Conservation (phyloP, 2,888 invertebrate genomes). For the Cristatella mucedo region DNA sequence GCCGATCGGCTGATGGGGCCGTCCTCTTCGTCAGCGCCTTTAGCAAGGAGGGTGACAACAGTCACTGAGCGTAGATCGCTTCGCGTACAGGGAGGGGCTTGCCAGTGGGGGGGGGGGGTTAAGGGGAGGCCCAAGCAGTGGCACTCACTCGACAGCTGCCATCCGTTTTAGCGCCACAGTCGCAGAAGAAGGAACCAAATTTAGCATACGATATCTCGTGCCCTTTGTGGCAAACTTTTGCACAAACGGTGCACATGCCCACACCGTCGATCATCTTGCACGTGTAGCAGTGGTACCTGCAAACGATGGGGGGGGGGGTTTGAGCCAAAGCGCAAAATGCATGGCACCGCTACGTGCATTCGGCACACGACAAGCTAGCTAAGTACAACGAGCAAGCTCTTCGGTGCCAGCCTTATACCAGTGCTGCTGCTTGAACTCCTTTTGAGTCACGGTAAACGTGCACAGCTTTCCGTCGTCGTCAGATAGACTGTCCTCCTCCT, state of each 20-base stretch:
- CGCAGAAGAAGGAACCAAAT: conserved; percentile 96
- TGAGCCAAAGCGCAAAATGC: too few species aligned
- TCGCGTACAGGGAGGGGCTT: too few species aligned
- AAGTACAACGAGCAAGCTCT: too few species aligned
- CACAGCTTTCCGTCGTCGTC: conserved; percentile 55
- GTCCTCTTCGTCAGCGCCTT: too few species aligned
- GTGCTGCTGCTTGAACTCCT: conserved; percentile 83
- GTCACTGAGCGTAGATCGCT: too few species aligned
- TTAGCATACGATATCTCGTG: conserved; percentile 92
- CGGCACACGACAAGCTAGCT: too few species aligned
- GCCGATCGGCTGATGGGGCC: too few species aligned
- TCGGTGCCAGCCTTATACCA: conserved; percentile 40
- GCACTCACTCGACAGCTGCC: conserved; percentile 32
- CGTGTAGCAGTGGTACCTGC: conserved; percentile 92
- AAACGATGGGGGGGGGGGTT: too few species aligned
- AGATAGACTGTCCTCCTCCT: conserved; percentile 14
- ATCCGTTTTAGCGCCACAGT: conserved; percentile 82
- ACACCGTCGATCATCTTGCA: conserved; percentile 96
- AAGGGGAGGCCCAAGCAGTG: too few species aligned
- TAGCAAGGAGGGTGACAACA: too few species aligned
- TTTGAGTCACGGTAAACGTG: conserved; percentile 87
- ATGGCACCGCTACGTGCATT: too few species aligned
- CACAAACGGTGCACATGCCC: conserved; percentile 93
- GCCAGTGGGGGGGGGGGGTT: too few species aligned
- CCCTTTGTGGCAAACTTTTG: conserved; percentile 83